Base-by-base conservation (phyloP, 2,888 invertebrate genomes). In the Acanthosepion pharaonis region DNA sequence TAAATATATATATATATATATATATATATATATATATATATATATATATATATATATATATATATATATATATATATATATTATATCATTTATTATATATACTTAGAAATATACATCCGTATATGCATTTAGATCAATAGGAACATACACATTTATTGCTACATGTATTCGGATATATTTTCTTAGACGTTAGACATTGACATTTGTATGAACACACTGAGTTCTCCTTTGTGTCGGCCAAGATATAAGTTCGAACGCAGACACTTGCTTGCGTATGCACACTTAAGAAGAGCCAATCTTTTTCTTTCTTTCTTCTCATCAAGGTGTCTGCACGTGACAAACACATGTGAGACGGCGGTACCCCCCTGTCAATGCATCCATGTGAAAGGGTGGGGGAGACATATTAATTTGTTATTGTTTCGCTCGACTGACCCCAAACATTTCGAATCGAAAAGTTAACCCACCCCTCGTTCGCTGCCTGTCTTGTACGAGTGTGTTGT, bases 271-370 rank as follows among this genome's bases (percentile, higher is more conserved):
- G 78, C n/a, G n/a, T 11, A n/a, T 33, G 78, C 78, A 78, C 78
- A 78, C 78, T 78, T 78, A 11, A 78, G n/a, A 33, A 15, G 78
- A 33, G n/a, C 3, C 11, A 78, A 78, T 78, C 78, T 78, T 78
- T n/a, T n/a, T 78, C 78, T 78, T n/a, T 78, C 78, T n/a, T 15
- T 78, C 78, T n/a, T 11, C n/a, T n/a, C n/a, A 28, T n/a, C n/a
- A n/a, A 78, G n/a, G 78, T 33, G 78, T 78, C 78, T 78, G 78
- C 78, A 78, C 78, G 78, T 78, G 78, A n/a, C 78, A 78, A 78
- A 33, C 78, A 33, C 78, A 78, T 78, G 78, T 78, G 78, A 18
- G n/a, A 33, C 78, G 78, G 33, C 78, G 78, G 3, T 78, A n/a
- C n/a, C 78, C 78, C 78, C n/a, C n/a, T 78, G 78, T 78, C 78